A percentile compares a stretch with the other conserved stretches of the same genome.
Conservation (phyloP, 1,140 invertebrate species). For the Phthorimaea operculella region DNA sequence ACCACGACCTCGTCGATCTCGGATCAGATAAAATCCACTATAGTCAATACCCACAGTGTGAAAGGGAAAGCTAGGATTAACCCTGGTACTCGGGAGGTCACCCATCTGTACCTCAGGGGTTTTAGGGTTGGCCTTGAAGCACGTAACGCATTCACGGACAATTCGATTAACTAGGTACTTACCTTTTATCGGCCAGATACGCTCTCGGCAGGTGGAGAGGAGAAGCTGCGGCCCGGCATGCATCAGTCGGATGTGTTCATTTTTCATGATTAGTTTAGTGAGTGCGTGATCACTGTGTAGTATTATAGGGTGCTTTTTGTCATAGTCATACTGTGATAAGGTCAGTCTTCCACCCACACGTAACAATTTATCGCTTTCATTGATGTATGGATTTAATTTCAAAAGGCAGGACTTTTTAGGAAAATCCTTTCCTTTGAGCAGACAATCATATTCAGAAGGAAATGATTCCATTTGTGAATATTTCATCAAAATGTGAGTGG, state of each 20-base stretch:
- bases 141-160: neutral
- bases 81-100: neutral
- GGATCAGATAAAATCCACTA: neutral
- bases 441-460: neutral
- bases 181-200: conserved; percentile 10
- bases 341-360: conserved; percentile 37
- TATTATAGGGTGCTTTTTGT: conserved; percentile 37
- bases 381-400: neutral
- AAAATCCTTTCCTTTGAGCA: neutral
- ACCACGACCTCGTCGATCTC: neutral
- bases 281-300: conserved; percentile 17
- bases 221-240: conserved; percentile 18
- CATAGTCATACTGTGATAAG: conserved; percentile 18
- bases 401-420: neutral
- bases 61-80: neutral
- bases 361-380: conserved; percentile 9
- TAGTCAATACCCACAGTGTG: neutral
- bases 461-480: neutral
- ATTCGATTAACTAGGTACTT: neutral
- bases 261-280: conserved; percentile 13
- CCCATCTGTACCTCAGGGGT: neutral
- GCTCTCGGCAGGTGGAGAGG: conserved; percentile 11
- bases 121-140: neutral
- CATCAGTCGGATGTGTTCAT: conserved; percentile 17
- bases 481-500: neutral